A percentile compares a stretch with the other conserved stretches of the same genome.
Conservation (phyloP, 2,888 invertebrate genomes). For the Charanyca ferruginea region DNA sequence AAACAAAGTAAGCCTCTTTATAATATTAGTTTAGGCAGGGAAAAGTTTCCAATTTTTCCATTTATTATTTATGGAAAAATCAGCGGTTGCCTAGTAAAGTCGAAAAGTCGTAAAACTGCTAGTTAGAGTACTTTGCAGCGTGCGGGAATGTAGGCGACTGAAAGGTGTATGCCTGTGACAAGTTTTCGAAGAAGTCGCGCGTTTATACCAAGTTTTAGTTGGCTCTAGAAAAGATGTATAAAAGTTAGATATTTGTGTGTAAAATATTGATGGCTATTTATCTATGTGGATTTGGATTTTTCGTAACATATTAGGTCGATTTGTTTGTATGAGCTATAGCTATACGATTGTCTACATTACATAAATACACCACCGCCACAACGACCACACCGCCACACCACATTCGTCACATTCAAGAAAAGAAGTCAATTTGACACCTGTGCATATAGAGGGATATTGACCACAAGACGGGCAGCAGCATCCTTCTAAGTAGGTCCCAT, state of each 20-base stretch:
- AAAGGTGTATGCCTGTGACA: constrained; percentile 2
- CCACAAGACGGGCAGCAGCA: too few species aligned
- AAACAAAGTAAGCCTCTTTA: too few species aligned
- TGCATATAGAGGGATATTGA: too few species aligned
- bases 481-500: too few species aligned
- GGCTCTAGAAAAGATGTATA: neutral
- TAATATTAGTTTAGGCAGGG: too few species aligned
- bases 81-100: constrained; percentile 1
- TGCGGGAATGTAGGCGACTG: neutral
- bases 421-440: too few species aligned
- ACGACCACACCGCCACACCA: too few species aligned
- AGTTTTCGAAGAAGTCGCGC: constrained; percentile 11
- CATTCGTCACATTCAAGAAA: too few species aligned
- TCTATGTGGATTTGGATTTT: neutral
- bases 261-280: constrained; percentile 9
- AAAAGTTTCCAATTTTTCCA: constrained; percentile 5
- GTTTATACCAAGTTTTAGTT: neutral
- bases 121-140: constrained; percentile 6
- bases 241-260: constrained; percentile 1
- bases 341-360: neutral
- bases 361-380: too few species aligned
- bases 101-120: constrained; percentile 16
- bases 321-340: neutral
- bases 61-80: constrained; percentile 39
- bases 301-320: neutral